A percentile compares a stretch with the other conserved stretches of the same genome.
Conservation (phyloP, 2,888 invertebrate species). For the Lasioglossum marginatum region DNA sequence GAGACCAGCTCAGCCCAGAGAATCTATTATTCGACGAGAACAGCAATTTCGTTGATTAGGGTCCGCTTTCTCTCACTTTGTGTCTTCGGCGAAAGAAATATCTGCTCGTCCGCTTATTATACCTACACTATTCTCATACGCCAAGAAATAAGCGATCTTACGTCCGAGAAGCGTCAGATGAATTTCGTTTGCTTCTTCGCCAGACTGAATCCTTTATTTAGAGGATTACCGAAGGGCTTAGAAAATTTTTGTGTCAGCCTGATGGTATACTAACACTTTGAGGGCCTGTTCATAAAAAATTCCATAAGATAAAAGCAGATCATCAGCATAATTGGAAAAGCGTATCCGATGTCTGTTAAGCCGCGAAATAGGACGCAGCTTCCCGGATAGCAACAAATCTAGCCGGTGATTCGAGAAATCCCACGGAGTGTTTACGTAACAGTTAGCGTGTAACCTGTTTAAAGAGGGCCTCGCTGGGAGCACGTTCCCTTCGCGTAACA, state of each 20-base stretch:
- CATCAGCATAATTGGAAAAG: not conserved
- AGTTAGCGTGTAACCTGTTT: slow-evolving; percentile 1
- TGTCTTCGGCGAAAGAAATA: not conserved
- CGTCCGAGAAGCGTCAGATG: not conserved
- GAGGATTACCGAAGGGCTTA: too few species aligned
- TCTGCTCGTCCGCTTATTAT: not conserved
- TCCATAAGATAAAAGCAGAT: not conserved
- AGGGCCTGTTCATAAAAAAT: too few species aligned
- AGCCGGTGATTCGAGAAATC: not conserved
- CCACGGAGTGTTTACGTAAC: not conserved
- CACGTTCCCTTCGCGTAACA: slow-evolving; percentile 17
- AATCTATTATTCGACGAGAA: not conserved
- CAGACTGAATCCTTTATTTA: too few species aligned
- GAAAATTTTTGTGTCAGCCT: not conserved
- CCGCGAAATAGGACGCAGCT: not conserved
- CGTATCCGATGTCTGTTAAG: not conserved
- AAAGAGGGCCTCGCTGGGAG: not conserved
- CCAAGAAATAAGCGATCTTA: not conserved
- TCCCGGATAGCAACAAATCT: not conserved
- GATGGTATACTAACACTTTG: too few species aligned
- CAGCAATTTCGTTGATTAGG: not conserved
- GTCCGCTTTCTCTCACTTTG: not conserved
- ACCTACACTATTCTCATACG: not conserved
- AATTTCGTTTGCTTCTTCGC: not conserved
- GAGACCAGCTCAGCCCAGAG: not conserved